Base-by-base conservation (phyloP, 2,113 vertebrate genomes). In the Hippolais icterina region DNA sequence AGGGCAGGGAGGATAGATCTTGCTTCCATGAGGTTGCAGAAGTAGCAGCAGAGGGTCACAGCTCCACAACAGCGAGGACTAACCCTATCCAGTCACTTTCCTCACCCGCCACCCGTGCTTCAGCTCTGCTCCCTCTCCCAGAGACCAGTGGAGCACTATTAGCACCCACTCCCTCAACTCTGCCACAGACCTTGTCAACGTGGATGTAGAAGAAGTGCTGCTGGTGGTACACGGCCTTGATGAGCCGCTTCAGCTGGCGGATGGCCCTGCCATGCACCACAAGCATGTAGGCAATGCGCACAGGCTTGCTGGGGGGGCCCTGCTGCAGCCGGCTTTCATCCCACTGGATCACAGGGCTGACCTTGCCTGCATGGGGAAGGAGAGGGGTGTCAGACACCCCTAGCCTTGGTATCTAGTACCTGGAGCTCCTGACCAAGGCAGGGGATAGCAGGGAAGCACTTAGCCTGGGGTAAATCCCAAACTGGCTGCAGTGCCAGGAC, bases 141-240 rank as follows among this genome's bases (percentile, higher is more conserved):
- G 54, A 8, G 35, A 81, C 25, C 0, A 0, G 33, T 6, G 18
- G 1, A 68, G 37, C n/a, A 41, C 19, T 47, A 14, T 29, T 8
- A 42, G 28, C 46, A 63, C 7, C 70, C 22, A 12, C 9, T 49
- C 33, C 18, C 71, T 52, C 21, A 2, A 10, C 28, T 33, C 24
- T 5, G 13, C 31, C 24, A 4, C 37, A 6, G 74, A 99, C 99
- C 99, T 99, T 98, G 97, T 99, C 99, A 10, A 99, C 99, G 0
- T 99, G 99, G 95, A 99, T 99, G 95, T 99, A 99, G 96, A 99
- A 99, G 97, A 98, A 99, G 96, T 99, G 99, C 94, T 98, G 98
- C 49, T 97, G 97, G 64, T 99, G 99, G 95, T 99, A 99, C 77
- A 99, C 99, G 1, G 99, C 99, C 98, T 99, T 99, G 90, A 99